Conservation (phyloP, 1,140 invertebrate species). For the Lasaia peninsularis region DNA sequence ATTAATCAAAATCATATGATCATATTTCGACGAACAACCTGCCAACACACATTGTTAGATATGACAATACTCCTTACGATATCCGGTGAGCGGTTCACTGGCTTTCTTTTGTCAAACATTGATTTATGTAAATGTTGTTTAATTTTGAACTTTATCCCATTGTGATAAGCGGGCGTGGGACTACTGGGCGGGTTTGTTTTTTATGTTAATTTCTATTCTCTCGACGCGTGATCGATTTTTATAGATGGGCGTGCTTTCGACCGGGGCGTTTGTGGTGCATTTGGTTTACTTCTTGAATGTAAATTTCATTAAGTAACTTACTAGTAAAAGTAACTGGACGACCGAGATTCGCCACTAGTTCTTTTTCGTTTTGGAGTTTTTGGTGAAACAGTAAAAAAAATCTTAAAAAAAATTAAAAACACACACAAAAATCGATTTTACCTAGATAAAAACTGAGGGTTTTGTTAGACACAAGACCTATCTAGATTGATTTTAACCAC, state of each 20-base stretch:
- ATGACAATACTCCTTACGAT: slow-evolving; percentile 34
- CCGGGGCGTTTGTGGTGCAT: background rate
- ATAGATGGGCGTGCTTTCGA: slow-evolving; percentile 38
- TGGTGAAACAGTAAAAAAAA: no score
- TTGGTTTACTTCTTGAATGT: background rate
- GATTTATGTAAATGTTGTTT: slow-evolving; percentile 24
- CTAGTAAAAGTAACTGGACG: no score
- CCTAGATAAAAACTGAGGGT: no score
- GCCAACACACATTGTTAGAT: slow-evolving; percentile 43
- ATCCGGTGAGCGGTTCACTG: slow-evolving; percentile 57
- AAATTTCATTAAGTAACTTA: background rate
- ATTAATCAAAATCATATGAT: slow-evolving; percentile 13
- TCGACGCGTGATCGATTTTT: slow-evolving; percentile 41
- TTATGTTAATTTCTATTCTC: slow-evolving; percentile 46
- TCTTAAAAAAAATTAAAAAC: no score
- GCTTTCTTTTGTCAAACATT: slow-evolving; percentile 48
- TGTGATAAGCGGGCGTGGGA: slow-evolving; percentile 23
- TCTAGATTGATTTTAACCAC: no score
- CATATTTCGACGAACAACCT: slow-evolving; percentile 38
- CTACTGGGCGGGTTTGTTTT: slow-evolving; percentile 29
- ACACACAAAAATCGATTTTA: no score
- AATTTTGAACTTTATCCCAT: slow-evolving; percentile 30
- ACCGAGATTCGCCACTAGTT: no score
- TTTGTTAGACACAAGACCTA: no score
- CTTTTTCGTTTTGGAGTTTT: no score